Percentiles rank a stretch among this genome's conserved stretches.
Evolutionary conservation across 2,797 vertebrate species (phyloP).

Genomic region (Huso huso): DNA sequence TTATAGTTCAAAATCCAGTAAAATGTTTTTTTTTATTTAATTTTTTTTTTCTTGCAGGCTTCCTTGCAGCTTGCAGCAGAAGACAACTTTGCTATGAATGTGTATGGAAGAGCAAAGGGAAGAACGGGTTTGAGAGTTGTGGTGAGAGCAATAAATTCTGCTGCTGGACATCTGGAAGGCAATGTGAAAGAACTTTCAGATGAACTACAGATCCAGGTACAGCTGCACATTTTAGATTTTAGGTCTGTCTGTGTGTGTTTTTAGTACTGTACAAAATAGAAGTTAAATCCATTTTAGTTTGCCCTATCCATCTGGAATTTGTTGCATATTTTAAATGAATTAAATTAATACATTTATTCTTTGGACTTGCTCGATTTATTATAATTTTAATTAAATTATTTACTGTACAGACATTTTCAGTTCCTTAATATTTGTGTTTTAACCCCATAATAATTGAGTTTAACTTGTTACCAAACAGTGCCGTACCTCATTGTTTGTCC

Average conservation of each 20-base stretch:
- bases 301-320: too few relatives aligned
- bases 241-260: too few relatives aligned
- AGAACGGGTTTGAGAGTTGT: constrained; percentile 63
- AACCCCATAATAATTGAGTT: too few relatives aligned
- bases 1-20: background rate
- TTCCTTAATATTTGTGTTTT: too few relatives aligned
- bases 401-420: background rate
- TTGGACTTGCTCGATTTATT: too few relatives aligned
- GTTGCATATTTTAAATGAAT: too few relatives aligned
- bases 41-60: constrained; percentile 53
- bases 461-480: background rate
- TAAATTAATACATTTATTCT: too few relatives aligned
- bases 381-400: background rate
- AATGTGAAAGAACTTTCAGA: constrained; percentile 52
- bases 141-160: constrained; percentile 42
- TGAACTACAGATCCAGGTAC: constrained; percentile 71
- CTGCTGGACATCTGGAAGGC: constrained; percentile 44
- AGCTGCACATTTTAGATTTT: background rate
- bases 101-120: constrained; percentile 56
- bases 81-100: constrained; percentile 75
- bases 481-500: background rate
- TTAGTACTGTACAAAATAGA: too few relatives aligned
- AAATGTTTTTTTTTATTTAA: background rate
- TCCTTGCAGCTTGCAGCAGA: constrained; percentile 66
- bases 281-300: too few relatives aligned